These are phyloP conservation scores for Musca vetustissima DNA, from an alignment of 1,140 invertebrate species.

Conservation along the genomic window DNA sequence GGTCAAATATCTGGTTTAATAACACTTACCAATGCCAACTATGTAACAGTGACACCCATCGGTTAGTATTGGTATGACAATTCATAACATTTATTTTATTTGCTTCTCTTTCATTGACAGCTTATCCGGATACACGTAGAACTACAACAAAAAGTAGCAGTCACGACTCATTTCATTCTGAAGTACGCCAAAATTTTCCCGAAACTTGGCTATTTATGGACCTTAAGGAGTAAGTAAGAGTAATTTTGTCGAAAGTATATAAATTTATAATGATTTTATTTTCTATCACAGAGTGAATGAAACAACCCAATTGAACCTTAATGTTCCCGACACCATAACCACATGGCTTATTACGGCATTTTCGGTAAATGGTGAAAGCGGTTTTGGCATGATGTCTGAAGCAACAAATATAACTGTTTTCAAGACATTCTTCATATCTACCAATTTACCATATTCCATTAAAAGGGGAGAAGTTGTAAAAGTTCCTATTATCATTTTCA, in stretches of 20 bases:
- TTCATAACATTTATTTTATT: too few relatives aligned
- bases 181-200: slow-evolving; percentile 64
- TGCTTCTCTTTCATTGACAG: too few relatives aligned
- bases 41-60: slow-evolving; percentile 28
- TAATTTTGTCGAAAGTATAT: too few relatives aligned
- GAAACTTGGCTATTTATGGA: slow-evolving; percentile 66
- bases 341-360: slow-evolving; percentile 13
- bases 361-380: background rate
- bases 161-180: background rate
- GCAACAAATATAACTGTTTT: slow-evolving; percentile 80
- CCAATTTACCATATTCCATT: slow-evolving; percentile 83
- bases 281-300: background rate
- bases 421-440: slow-evolving; percentile 82
- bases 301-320: background rate
- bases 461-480: slow-evolving; percentile 60
- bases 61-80: slow-evolving; percentile 45
- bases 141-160: background rate
- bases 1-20: slow-evolving; percentile 42
- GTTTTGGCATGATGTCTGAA: background rate
- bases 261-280: background rate
- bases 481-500: background rate
- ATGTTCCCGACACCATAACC: background rate
- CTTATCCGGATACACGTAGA: background rate
- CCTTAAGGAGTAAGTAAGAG: background rate
- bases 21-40: slow-evolving; percentile 48